Base-by-base conservation (phyloP, 1,140 invertebrate genomes). In the Calliphora vicina region DNA sequence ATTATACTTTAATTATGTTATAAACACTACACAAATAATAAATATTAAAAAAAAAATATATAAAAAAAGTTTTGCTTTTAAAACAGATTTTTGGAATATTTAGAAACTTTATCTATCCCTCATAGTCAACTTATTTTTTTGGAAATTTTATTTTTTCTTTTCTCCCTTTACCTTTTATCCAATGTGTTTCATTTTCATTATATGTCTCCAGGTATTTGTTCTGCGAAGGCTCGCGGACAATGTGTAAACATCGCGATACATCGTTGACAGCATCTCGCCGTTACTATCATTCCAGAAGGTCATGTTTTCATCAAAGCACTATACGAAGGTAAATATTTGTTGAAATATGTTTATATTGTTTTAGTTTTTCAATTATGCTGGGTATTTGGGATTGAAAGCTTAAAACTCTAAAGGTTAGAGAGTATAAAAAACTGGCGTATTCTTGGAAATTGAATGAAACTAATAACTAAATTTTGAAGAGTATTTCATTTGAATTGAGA, bases 181-280 rank as follows among this genome's bases (percentile, higher is more conserved):
- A 57, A 23, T 43, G 29, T 43, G 29, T 29, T 80, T 72, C 67
- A n/a, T n/a, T n/a, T 73, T 42, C 74, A 78, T 25, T 26, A 23
- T 23, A 20, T n/a, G n/a, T 78, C 25, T 2, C 50, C 83, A 90
- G 89, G 86, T 90, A 90, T 81, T 85, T 90, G 5, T 89, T 90
- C 45, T 90, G 89, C 83, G 88, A 88, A 35, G 87, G 89, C 27
- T 84, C 84, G 3, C 85, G 84, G 13, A 87, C 88, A 35, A 86
- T 89, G 82, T 89, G 86, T 86, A 88, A 87, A 86, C 89, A 89
- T 82, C 85, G 89, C 42, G 87, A 90, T 81, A 88, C 89, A 78
- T 90, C 89, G 76, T 71, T 90, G 85, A 90, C 89, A 42, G 87
- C 89, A 61, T 90, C 88, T 10, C 89, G 88, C 72, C 85, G 89